Percentiles rank a stretch among this genome's conserved stretches.
Evolutionary conservation across 2,888 invertebrate genomes (phyloP).

Genomic region (Venusia cambrica): DNA sequence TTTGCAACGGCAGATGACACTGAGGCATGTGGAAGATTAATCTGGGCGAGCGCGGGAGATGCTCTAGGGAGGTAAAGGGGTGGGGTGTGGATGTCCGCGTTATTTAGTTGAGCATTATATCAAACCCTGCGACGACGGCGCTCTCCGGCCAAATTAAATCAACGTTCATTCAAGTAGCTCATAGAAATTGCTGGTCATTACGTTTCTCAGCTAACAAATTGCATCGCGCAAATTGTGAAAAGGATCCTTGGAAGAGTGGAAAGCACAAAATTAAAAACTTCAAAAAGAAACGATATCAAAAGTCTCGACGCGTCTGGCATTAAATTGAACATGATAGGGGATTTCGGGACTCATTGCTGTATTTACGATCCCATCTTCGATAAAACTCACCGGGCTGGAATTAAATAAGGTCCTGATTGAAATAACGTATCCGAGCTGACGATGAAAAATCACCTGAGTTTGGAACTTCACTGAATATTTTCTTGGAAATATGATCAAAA

Average conservation of each 20-base stretch:
- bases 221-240: conserved; percentile 31
- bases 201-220: conserved; percentile 35
- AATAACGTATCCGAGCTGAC: conserved; percentile 41
- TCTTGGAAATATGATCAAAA: conserved; percentile 25
- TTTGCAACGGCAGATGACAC: conserved; percentile 66
- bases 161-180: conserved; percentile 53
- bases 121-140: conserved; percentile 45
- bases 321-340: conserved; percentile 40
- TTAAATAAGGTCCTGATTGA: conserved; percentile 48
- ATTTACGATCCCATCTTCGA: conserved; percentile 40
- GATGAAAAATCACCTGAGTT: conserved; percentile 38
- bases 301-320: conserved; percentile 38
- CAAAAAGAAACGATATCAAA: conserved; percentile 36
- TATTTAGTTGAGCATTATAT: conserved; percentile 67
- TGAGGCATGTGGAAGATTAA: conserved; percentile 70
- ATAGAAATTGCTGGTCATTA: conserved; percentile 47
- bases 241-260: conserved; percentile 20
- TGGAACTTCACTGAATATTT: conserved; percentile 28
- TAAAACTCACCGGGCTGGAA: conserved; percentile 39
- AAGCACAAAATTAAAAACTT: conserved; percentile 27
- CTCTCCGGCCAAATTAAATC: conserved; percentile 60
- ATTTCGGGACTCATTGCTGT: conserved; percentile 33
- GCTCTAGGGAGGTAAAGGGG: conserved; percentile 17
- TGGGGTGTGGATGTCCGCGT: conserved; percentile 48
- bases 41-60: conserved; percentile 41